Base-by-base conservation (phyloP, 1,140 invertebrate species). In the Ostrea denselamellosa region DNA sequence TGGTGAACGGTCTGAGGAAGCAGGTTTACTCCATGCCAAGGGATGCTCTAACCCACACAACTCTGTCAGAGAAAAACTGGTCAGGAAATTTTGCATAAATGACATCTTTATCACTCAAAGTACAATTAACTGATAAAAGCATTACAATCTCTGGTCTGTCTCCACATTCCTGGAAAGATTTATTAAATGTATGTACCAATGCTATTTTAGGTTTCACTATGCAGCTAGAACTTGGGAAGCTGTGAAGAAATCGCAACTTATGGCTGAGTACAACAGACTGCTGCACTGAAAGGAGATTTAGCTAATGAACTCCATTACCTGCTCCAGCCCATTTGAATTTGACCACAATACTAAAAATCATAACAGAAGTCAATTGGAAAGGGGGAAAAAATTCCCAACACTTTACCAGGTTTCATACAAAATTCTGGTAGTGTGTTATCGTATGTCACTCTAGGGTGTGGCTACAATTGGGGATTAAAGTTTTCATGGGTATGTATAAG, bases 171-270 rank as follows among this genome's bases (percentile, higher is more conserved):
- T 53, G 53, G 10, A 10, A 58, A 19, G 12, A 2, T 9, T 62
- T 62, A 0, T 62, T 17, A 19, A 5, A 28, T 28, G n/a, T 1
- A 22, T 34, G 25, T 44, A 44, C 5, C 34, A 1, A 44, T 44
- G 12, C 14, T 81, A 22, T 81, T 91, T 28, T 85, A 96, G 96
- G 96, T 96, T 97, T 92, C 96, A 97, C 88, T 98, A 97, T 94
- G 97, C 97, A 90, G 96, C 96, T 25, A 97, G 97, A 95, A 97
- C 97, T 0, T 97, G 97, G 96, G 97, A 98, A 87, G 96, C 96
- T 19, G 97, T 98, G 9, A 97, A 97, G 90, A 98, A 98, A 92
- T 97, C 97, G 90, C 96, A 97, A 62, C 96, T 98, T 89, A 97
- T 97, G 92, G 96, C 97, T 85, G 97, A 98, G 93, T 98, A 98